Percentiles rank a stretch among this genome's conserved stretches.
Evolutionary conservation across 1,140 invertebrate genomes (phyloP).

Genomic region (Monomorium pharaonis): DNA sequence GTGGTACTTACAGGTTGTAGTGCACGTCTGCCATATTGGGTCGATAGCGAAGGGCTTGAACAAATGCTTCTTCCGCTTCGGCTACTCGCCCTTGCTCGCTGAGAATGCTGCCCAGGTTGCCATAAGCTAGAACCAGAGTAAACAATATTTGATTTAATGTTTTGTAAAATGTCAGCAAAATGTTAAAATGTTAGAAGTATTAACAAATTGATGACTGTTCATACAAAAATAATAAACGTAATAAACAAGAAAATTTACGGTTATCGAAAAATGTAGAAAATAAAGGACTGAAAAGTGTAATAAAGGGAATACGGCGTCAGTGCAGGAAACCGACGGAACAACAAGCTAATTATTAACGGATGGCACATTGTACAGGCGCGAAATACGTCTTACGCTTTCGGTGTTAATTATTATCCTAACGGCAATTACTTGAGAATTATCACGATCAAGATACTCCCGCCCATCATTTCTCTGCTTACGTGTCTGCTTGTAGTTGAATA

Average conservation of each 20-base stretch:
- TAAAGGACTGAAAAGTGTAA: neutral
- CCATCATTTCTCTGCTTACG: conserved; percentile 59
- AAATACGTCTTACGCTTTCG: conserved; percentile 50
- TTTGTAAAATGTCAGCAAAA: neutral
- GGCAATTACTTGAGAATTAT: conserved; percentile 58
- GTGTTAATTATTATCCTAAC: conserved; percentile 58
- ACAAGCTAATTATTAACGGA: conserved; percentile 43
- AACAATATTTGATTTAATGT: conserved; percentile 16
- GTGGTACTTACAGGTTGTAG: conserved; percentile 97
- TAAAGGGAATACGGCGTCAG: neutral
- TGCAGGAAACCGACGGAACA: neutral
- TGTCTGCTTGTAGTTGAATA: conserved; percentile 57
- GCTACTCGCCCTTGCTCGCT: conserved; percentile 93
- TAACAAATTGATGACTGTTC: neutral
- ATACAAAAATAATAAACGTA: neutral
- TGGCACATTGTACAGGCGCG: conserved; percentile 26
- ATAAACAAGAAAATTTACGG: neutral
- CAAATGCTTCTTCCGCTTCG: conserved; percentile 95
- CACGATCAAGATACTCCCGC: conserved; percentile 53
- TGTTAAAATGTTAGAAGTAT: neutral
- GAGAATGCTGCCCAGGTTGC: conserved; percentile 96
- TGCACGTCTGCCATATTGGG: conserved; percentile 98
- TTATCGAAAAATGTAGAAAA: neutral
- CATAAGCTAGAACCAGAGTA: conserved; percentile 90
- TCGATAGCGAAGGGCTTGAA: conserved; percentile 93